phyloP scores from a whole-genome alignment of 2,113 vertebrate species.

The Thomomys bottae region DNA sequence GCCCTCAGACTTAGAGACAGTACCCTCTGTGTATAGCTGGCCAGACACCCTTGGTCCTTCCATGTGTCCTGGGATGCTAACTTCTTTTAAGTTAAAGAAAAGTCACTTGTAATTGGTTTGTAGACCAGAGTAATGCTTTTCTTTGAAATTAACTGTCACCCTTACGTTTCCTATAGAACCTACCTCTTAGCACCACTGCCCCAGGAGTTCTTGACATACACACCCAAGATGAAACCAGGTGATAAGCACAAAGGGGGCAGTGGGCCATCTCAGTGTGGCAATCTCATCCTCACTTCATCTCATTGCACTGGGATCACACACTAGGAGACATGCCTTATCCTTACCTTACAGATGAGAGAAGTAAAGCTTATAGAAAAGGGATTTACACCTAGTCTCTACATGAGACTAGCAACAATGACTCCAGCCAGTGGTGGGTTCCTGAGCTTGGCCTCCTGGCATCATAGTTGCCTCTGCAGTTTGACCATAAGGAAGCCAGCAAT shows the following conservation, averaged over 20 bases:
- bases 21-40: rapidly evolving
- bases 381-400: not conserved
- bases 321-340: not conserved
- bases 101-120: not conserved
- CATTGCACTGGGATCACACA: rapidly evolving
- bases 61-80: not conserved
- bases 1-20: not conserved
- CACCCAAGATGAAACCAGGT: not conserved
- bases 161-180: not conserved
- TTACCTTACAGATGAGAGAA: not conserved
- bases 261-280: not conserved
- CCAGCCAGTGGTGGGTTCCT: not conserved
- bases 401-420: not conserved
- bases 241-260: too few relatives aligned
- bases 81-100: slow-evolving; percentile 9
- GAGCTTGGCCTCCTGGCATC: not conserved
- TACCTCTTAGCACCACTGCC: not conserved
- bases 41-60: not conserved
- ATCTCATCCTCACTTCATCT: rapidly evolving
- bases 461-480: not conserved
- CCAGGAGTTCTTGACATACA: not conserved
- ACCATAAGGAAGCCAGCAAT: not conserved
- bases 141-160: not conserved
- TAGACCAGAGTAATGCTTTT: not conserved
- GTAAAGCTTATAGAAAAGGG: not conserved